Evolutionary conservation across 2,888 invertebrate genomes (phyloP).

Genomic region (Taenaris catops): DNA sequence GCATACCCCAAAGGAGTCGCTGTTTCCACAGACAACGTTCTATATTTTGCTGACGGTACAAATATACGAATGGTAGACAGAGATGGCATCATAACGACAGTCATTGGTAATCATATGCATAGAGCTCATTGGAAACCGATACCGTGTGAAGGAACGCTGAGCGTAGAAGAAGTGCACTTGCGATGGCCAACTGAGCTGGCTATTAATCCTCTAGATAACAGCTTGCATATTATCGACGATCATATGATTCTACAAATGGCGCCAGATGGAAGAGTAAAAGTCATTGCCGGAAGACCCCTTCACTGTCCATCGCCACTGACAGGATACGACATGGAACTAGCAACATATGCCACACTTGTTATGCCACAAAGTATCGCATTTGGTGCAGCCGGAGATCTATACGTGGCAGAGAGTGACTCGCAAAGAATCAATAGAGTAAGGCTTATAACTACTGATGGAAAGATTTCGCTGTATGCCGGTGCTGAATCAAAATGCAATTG

Average conservation of each 20-base stretch:
- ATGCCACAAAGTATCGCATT: slow-evolving; percentile 98
- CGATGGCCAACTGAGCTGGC: slow-evolving; percentile 98
- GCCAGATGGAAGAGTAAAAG: slow-evolving; percentile 93
- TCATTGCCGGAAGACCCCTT: slow-evolving; percentile 95
- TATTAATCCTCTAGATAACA: slow-evolving; percentile 96
- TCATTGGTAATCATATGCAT: slow-evolving; percentile 96
- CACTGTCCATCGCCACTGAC: slow-evolving; percentile 93
- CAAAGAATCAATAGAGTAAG: slow-evolving; percentile 95
- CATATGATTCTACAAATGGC: slow-evolving; percentile 97
- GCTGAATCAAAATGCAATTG: slow-evolving; percentile 97
- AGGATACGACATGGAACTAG: slow-evolving; percentile 91
- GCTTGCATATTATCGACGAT: slow-evolving; percentile 96
- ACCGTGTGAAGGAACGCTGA: slow-evolving; percentile 93
- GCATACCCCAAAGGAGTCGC: slow-evolving; percentile 98
- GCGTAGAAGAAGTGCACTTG: slow-evolving; percentile 95
- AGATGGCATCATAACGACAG: slow-evolving; percentile 94
- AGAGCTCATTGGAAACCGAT: slow-evolving; percentile 96
- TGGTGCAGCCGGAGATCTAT: slow-evolving; percentile 94
- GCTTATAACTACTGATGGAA: slow-evolving; percentile 95
- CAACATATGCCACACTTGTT: slow-evolving; percentile 93
- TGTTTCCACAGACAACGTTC: slow-evolving; percentile 93
- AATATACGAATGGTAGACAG: slow-evolving; percentile 96
- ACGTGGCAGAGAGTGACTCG: slow-evolving; percentile 97
- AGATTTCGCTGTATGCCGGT: slow-evolving; percentile 95
- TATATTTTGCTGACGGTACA: slow-evolving; percentile 98